Conservation (phyloP, 2,888 invertebrate genomes). For the Hirtodrosophila cameraria region DNA sequence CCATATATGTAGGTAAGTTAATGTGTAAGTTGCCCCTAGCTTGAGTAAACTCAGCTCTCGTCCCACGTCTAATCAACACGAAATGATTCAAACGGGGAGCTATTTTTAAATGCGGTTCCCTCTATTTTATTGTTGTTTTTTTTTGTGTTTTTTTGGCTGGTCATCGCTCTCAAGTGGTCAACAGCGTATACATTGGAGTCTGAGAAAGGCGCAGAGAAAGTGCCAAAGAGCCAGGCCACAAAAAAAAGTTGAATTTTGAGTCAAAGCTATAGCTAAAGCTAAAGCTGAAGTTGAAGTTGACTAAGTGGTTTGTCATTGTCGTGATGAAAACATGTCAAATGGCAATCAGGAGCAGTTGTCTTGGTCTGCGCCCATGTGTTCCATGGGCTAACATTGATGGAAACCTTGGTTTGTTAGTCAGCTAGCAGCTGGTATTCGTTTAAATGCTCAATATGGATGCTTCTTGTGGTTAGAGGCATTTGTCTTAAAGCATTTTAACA, state of each 20-base stretch:
- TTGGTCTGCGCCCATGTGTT: conserved; percentile 35
- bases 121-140: conserved; percentile 19
- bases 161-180: conserved; percentile 67
- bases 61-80: conserved; percentile 49
- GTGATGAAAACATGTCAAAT: conserved; percentile 51
- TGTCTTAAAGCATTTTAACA: conserved; percentile 33
- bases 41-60: conserved; percentile 34
- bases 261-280: conserved; percentile 13
- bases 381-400: conserved; percentile 37
- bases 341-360: conserved; percentile 23
- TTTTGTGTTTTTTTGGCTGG: conserved; percentile 48
- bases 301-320: conserved; percentile 64
- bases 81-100: conserved; percentile 38
- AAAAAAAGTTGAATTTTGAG: conserved; percentile 12
- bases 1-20: conserved; percentile 25
- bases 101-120: conserved; percentile 48
- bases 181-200: conserved; percentile 32
- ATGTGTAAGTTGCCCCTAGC: conserved; percentile 30
- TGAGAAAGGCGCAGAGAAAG: conserved; percentile 69
- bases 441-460: conserved; percentile 10
- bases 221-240: conserved; percentile 40
- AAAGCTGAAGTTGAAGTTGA: conserved; percentile 31
- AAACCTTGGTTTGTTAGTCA: conserved; percentile 41
- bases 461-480: conserved; percentile 14
- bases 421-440: conserved; percentile 45